These are phyloP conservation scores for Harpegnathos saltator DNA, from an alignment of 1,140 invertebrate genomes.

Conservation along the genomic window DNA sequence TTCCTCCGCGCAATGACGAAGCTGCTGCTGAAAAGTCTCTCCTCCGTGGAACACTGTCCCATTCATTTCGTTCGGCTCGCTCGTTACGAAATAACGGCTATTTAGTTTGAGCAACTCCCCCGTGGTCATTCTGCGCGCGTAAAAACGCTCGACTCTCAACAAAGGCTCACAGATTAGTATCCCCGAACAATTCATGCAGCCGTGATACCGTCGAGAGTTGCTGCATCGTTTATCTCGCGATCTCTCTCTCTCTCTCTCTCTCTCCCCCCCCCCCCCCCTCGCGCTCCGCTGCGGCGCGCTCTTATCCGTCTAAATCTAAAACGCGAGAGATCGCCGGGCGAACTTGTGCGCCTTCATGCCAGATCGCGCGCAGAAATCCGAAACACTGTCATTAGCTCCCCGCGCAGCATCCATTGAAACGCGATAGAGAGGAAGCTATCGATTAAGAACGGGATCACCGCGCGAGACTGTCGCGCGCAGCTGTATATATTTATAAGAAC, in stretches of 20 bases:
- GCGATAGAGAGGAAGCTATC: not conserved
- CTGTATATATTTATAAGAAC: constrained; percentile 20
- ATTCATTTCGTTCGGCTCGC: too few relatives aligned
- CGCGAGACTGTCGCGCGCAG: constrained; percentile 2
- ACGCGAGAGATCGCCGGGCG: not conserved
- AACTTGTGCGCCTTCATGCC: not conserved
- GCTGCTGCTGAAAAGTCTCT: too few relatives aligned
- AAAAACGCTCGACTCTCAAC: not conserved
- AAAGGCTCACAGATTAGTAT: not conserved
- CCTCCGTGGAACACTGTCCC: too few relatives aligned
- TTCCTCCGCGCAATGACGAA: too few relatives aligned
- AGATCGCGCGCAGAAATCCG: not conserved
- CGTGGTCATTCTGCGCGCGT: too few relatives aligned
- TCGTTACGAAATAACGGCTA: too few relatives aligned
- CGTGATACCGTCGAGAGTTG: not conserved
- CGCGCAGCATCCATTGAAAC: constrained; percentile 1
- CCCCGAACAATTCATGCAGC: not conserved
- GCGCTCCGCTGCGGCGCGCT: not conserved
- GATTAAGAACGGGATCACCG: constrained; percentile 29
- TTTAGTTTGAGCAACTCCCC: too few relatives aligned
- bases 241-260: too few relatives aligned
- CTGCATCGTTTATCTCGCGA: not conserved
- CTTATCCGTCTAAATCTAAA: constrained; percentile 4
- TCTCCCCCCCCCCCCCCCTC: too few relatives aligned
- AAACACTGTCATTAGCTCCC: constrained; percentile 12